Percentiles rank a stretch among this genome's conserved stretches.
These are phyloP conservation scores for Selene dorsalis DNA, from an alignment of 2,797 vertebrate species.

Conservation along the genomic window DNA sequence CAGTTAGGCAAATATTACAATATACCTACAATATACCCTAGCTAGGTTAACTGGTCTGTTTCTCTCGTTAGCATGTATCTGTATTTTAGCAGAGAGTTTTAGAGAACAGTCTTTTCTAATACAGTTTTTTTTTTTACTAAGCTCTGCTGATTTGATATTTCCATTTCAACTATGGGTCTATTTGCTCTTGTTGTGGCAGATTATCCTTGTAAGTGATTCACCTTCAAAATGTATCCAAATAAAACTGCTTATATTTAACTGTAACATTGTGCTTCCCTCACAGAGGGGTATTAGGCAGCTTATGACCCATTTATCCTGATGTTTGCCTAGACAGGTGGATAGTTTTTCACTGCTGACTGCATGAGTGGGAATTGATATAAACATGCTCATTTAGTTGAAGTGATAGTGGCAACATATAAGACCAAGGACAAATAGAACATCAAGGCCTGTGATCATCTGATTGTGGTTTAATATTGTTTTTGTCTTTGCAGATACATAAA, in stretches of 20 bases:
- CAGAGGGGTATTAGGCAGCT: slow-evolving; percentile 54
- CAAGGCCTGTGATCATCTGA: slow-evolving; percentile 54
- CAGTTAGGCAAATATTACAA: too few species aligned
- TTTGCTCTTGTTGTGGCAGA: slow-evolving; percentile 57
- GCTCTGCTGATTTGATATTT: slow-evolving; percentile 42
- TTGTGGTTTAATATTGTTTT: slow-evolving; percentile 67
- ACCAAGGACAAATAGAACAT: slow-evolving; percentile 54
- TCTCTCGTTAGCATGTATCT: too few species aligned
- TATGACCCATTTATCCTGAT: slow-evolving; percentile 52
- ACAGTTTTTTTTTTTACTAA: slow-evolving; percentile 38
- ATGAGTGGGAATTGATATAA: slow-evolving; percentile 20
- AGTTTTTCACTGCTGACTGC: slow-evolving; percentile 16
- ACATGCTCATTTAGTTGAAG: slow-evolving; percentile 10
- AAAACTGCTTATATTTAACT: slow-evolving; percentile 57
- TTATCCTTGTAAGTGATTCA: slow-evolving; percentile 60
- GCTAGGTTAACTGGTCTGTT: too few species aligned
- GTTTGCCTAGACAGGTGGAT: slow-evolving; percentile 44
- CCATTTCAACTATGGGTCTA: slow-evolving; percentile 40
- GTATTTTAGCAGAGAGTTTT: not conserved
- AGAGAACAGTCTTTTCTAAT: too few species aligned
- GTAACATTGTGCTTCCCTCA: slow-evolving; percentile 49
- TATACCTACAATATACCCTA: too few species aligned
- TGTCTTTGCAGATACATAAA: slow-evolving; percentile 51
- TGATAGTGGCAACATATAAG: slow-evolving; percentile 18
- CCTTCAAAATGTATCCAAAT: slow-evolving; percentile 58